These are phyloP conservation scores for Patella pellucida DNA, from an alignment of 2,888 invertebrate species.

Conservation along the genomic window DNA sequence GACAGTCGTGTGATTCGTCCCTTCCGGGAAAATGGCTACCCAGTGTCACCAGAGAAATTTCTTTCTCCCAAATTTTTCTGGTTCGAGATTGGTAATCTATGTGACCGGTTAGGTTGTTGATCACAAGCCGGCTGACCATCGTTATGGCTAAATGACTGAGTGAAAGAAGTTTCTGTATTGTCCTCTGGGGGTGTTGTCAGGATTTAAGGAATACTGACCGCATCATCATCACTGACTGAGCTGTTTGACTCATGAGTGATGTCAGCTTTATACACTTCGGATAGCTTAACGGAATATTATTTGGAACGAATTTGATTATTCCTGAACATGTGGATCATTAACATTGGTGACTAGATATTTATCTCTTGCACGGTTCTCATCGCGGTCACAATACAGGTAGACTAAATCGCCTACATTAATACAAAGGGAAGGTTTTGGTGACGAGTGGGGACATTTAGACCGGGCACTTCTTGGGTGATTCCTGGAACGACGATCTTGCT, in stretches of 20 bases:
- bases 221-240: background rate
- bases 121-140: too few relatives aligned
- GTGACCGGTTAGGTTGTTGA: too few relatives aligned
- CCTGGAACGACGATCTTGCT: background rate
- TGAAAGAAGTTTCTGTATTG: too few relatives aligned
- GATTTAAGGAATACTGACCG: background rate
- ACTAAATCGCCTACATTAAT: constrained; percentile 12
- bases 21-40: too few relatives aligned
- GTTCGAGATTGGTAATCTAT: too few relatives aligned
- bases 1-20: too few relatives aligned
- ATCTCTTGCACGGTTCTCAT: background rate
- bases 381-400: constrained; percentile 11
- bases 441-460: constrained; percentile 2
- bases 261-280: too few relatives aligned
- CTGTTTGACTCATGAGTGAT: background rate
- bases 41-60: too few relatives aligned
- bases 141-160: too few relatives aligned
- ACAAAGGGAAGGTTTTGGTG: background rate
- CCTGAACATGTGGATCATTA: background rate
- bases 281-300: too few relatives aligned
- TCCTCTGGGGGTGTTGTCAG: background rate
- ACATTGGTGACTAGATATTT: background rate
- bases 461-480: constrained; percentile 12
- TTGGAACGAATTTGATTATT: too few relatives aligned
- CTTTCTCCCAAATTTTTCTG: too few relatives aligned